Evolutionary conservation across 2,797 vertebrate genomes (phyloP).

Genomic region (Ctenopoma multispine): DNA sequence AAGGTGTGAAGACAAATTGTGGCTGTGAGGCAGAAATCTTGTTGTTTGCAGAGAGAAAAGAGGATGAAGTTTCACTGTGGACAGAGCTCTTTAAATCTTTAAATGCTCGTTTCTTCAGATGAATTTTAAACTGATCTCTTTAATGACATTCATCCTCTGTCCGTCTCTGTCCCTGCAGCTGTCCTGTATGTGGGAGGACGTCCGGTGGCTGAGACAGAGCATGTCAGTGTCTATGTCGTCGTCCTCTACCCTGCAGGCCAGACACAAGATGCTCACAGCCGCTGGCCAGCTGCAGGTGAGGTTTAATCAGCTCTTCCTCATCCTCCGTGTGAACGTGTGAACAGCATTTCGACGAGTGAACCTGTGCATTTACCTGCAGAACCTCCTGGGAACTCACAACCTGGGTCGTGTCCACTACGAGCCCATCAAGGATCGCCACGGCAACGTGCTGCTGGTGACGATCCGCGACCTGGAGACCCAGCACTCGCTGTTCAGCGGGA

Average conservation of each 20-base stretch:
- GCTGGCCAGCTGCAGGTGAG: constrained; percentile 92
- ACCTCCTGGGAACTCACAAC: constrained; percentile 95
- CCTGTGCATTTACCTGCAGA: constrained; percentile 75
- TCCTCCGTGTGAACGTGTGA: neutral
- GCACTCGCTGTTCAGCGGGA: constrained; percentile 92
- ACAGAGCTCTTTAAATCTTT: too few species aligned
- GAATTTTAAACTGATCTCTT: too few species aligned
- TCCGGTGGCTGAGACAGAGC: constrained; percentile 95
- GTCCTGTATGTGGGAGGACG: constrained; percentile 98
- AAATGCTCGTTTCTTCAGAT: too few species aligned
- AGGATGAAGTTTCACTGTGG: too few species aligned
- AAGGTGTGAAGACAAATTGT: too few species aligned
- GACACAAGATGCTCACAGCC: constrained; percentile 96
- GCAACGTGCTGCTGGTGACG: constrained; percentile 94
- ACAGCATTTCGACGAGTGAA: too few species aligned
- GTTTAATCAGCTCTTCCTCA: too few species aligned
- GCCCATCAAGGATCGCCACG: constrained; percentile 96
- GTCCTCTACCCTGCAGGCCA: constrained; percentile 91
- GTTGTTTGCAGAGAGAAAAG: too few species aligned
- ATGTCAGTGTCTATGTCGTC: constrained; percentile 92
- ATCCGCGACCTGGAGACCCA: constrained; percentile 92
- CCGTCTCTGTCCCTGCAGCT: constrained; percentile 79
- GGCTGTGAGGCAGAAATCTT: too few species aligned
- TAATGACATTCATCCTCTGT: neutral
- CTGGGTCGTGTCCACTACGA: constrained; percentile 95